A percentile compares a stretch with the other conserved stretches of the same genome.
phyloP scores from a whole-genome alignment of 2,797 vertebrate genomes.

The Urophycis tenuis region DNA sequence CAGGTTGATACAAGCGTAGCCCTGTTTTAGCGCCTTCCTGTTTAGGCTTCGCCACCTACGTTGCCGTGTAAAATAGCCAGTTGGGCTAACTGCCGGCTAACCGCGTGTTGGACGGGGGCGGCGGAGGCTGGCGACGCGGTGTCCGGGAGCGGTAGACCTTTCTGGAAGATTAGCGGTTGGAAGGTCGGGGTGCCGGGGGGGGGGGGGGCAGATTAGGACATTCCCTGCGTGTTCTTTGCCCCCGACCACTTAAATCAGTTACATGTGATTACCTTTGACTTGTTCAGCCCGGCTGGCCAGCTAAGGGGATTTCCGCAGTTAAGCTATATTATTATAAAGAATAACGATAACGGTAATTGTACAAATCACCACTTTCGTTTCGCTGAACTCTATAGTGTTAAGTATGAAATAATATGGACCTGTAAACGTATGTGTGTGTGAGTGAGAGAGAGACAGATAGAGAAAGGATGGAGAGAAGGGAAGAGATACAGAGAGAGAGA shows the following conservation, averaged over 20 bases:
- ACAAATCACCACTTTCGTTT: neutral
- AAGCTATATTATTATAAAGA: neutral
- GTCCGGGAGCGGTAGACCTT: constrained; percentile 55
- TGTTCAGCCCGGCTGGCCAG: constrained; percentile 10
- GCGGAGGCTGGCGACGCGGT: constrained; percentile 33
- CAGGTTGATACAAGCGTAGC: neutral
- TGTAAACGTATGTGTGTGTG: neutral
- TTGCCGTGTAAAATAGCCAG: constrained; percentile 41
- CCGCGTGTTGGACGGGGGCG: too few species aligned
- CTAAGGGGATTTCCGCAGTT: constrained; percentile 16
- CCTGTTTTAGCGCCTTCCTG: neutral
- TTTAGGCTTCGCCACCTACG: neutral
- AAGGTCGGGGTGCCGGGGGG: constrained; percentile 15
- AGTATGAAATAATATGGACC: too few species aligned
- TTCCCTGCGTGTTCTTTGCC: constrained; percentile 64
- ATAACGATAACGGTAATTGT: neutral
- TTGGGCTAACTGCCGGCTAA: constrained; percentile 39
- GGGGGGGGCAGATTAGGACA: constrained; percentile 62
- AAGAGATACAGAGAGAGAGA: neutral
- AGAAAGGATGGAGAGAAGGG: neutral
- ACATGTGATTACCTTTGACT: constrained; percentile 61
- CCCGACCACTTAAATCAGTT: constrained; percentile 64
- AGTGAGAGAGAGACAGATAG: neutral
- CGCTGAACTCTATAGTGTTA: too few species aligned
- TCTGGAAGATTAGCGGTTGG: constrained; percentile 57